phyloP scores from a whole-genome alignment of 2,888 invertebrate genomes.

The Tetheella fluctuosa region DNA sequence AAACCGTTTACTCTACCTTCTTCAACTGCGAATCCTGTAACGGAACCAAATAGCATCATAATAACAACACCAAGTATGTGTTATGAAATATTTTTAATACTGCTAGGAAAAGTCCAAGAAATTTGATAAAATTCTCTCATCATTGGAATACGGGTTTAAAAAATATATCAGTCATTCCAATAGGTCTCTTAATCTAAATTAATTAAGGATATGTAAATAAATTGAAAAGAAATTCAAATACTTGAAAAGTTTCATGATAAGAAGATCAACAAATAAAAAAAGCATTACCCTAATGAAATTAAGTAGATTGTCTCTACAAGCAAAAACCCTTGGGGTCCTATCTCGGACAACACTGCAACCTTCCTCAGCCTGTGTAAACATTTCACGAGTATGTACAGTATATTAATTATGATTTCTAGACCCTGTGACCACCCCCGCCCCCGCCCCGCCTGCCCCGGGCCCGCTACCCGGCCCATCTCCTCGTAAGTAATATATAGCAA shows the following conservation, averaged over 20 bases:
- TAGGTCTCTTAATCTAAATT: no score
- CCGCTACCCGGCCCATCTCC: slow-evolving; percentile 72
- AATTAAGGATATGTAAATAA: no score
- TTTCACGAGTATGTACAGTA: background rate
- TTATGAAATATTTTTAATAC: no score
- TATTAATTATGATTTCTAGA: slow-evolving; percentile 15
- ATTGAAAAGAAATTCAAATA: no score
- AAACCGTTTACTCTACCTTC: background rate
- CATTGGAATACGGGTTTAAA: background rate
- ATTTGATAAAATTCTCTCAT: background rate
- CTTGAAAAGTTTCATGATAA: no score
- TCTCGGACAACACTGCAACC: background rate
- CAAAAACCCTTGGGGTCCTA: background rate
- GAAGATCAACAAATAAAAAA: background rate
- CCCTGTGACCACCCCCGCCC: slow-evolving; percentile 22
- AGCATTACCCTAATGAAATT: background rate
- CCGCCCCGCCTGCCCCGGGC: slow-evolving; percentile 36
- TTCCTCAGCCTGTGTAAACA: slow-evolving; percentile 3
- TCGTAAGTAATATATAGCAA: slow-evolving; percentile 53
- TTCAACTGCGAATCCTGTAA: background rate
- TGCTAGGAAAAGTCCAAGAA: no score
- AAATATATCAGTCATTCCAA: no score
- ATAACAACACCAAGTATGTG: background rate
- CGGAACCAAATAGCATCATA: background rate
- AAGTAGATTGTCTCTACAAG: background rate